These are phyloP conservation scores for Patella vulgata DNA, from an alignment of 1,140 invertebrate species.

Conservation along the genomic window DNA sequence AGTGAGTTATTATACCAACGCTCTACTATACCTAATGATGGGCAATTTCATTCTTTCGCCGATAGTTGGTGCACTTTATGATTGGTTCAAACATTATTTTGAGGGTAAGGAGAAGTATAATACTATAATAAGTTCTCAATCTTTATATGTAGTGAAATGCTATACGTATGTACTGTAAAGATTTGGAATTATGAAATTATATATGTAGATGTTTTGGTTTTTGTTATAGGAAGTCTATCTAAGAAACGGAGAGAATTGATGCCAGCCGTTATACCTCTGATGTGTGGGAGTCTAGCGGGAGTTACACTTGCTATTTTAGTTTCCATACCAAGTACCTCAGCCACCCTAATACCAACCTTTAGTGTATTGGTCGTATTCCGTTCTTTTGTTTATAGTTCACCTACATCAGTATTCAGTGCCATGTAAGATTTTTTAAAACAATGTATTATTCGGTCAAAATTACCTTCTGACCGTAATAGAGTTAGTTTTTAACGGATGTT, in stretches of 20 bases:
- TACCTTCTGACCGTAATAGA: too few relatives aligned
- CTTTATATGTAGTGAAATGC: too few relatives aligned
- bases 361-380: slow-evolving; percentile 39
- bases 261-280: slow-evolving; percentile 42
- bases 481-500: too few relatives aligned
- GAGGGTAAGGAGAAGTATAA: slow-evolving; percentile 31
- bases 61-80: slow-evolving; percentile 41
- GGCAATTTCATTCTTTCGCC: slow-evolving; percentile 40
- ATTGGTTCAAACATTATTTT: slow-evolving; percentile 31
- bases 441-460: too few relatives aligned
- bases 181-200: too few relatives aligned
- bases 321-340: slow-evolving; percentile 16
- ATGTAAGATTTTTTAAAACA: too few relatives aligned
- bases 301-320: slow-evolving; percentile 37
- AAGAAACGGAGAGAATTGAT: slow-evolving; percentile 28
- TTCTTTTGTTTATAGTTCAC: slow-evolving; percentile 49
- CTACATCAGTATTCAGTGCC: slow-evolving; percentile 38
- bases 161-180: too few relatives aligned
- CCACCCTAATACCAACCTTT: slow-evolving; percentile 32
- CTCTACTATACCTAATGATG: slow-evolving; percentile 42
- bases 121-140: too few relatives aligned
- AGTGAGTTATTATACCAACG: slow-evolving; percentile 48
- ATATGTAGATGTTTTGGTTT: too few relatives aligned
- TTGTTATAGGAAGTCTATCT: slow-evolving; percentile 38
- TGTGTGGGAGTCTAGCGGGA: slow-evolving; percentile 30